phyloP scores from a whole-genome alignment of 2,113 vertebrate species.

The Polypterus senegalus region DNA sequence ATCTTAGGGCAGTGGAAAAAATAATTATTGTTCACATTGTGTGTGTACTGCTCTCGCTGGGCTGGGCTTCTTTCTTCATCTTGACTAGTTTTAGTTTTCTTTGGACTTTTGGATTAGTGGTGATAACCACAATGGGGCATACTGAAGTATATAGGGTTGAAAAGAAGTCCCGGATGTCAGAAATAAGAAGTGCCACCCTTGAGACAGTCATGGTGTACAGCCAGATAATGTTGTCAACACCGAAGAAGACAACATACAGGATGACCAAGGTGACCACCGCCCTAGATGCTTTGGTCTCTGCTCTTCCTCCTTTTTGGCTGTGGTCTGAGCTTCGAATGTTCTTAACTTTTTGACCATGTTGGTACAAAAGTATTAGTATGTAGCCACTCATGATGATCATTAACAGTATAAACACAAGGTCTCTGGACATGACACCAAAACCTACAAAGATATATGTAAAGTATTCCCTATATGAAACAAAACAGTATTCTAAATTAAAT shows the following conservation, averaged over 20 bases:
- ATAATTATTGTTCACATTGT: too few relatives aligned
- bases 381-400: slow-evolving; percentile 12
- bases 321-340: slow-evolving; percentile 9
- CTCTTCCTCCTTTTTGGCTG: neutral
- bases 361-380: too few relatives aligned
- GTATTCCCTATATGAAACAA: slow-evolving; percentile 10
- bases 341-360: too few relatives aligned
- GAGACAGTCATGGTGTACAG: slow-evolving; percentile 12
- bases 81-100: too few relatives aligned
- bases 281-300: slow-evolving; percentile 1
- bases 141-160: too few relatives aligned
- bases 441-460: slow-evolving; percentile 10
- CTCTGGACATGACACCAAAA: neutral
- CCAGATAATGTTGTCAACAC: slow-evolving; percentile 18
- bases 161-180: too few relatives aligned
- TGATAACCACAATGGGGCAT: too few relatives aligned
- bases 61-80: too few relatives aligned
- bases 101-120: too few relatives aligned
- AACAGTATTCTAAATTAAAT: slow-evolving; percentile 11
- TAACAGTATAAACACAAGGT: slow-evolving; percentile 8
- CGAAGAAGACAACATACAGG: neutral
- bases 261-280: slow-evolving; percentile 14
- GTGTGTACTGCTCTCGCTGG: too few relatives aligned
- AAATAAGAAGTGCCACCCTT: neutral
- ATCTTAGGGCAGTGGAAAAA: too few relatives aligned